Base-by-base conservation (phyloP, 2,888 invertebrate species). In the Crossocerus cetratus region DNA sequence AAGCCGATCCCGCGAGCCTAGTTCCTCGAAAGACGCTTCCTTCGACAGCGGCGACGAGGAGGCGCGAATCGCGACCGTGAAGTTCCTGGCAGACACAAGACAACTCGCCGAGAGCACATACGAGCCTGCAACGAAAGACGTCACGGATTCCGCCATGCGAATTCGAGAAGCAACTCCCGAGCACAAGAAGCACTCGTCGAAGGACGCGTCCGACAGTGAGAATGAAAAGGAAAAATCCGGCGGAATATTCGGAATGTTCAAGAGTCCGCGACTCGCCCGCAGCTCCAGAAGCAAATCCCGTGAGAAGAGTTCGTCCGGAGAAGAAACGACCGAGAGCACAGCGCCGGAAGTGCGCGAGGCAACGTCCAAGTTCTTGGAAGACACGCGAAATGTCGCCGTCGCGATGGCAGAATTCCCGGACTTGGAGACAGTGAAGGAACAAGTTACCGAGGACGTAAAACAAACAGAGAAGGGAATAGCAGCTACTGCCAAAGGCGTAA, bases 41-140 rank as follows among this genome's bases (percentile, higher is more conserved):
- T 85, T 87, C 16, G 88, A 88, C 42, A 89, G 88, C 45, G 85
- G 86, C 0, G 89, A 89, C 43, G 89, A 89, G 68, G 88, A 89
- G 59, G 49, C 84, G 13, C 80, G 85, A 69, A 75, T 83, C 8
- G 71, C 77, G 11, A 88, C 88, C 8, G 83, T 85, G 1, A 82
- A 79, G 22, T 84, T 89, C 63, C 74, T 87, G 60, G 85, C 87
- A 5, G 88, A 89, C 22, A 86, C 87, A 0, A 86, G 71, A 42
- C 85, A 81, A 63, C 45, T 80, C 2, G 83, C 88, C 0, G 85
- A 86, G 2, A 83, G 67, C 21, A 76, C 81, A 60, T 68, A 83
- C 18, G 79, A 82, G 2, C 77, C 81, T 0, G 61, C 63, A 0
- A 49, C 60, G 13, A 63, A 53, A 59, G 58, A 59, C 56, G 60